Base-by-base conservation (phyloP, 1,140 invertebrate genomes). In the Zaprionus capensis region DNA sequence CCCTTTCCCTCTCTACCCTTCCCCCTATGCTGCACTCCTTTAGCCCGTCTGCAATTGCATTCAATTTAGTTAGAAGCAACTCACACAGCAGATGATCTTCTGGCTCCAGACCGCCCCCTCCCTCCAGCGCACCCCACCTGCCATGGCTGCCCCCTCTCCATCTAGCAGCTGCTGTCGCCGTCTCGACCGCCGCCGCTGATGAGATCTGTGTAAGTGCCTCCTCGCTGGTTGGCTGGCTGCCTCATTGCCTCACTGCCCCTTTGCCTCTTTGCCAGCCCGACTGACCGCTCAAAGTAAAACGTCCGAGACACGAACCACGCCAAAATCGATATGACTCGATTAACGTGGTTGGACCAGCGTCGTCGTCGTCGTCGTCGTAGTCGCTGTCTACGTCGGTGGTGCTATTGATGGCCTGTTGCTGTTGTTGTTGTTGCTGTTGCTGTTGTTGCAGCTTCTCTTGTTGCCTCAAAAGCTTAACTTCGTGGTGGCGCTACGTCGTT, bases 311-410 rank as follows among this genome's bases (percentile, higher is more conserved):
- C 85, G 84, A 87, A 88, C 84, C 81, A 87, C 63, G 78, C 81
- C 81, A 88, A 87, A 88, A 88, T 88, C 85, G 85, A 88, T 88
- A 88, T 90, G 85, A 88, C 85, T 88, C 85, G 85, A 88, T 88
- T 88, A 90, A 88, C 81, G 85, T 88, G 78, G 70, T 61, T 58
- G 80, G 79, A 76, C 67, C 82, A 46, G 28, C 78, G 49, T 24
- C 74, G 55, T 44, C 61, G 44, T 38, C 68, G 36, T 55, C 57
- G 46, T 53, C 62, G 36, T n/a, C 55, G 55, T 64, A 53, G 7
- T 53, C 61, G 14, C 36, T 56, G 63, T 67, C 58, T 66, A 64
- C 53, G 71, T 63, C 67, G 72, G 74, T 77, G 75, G 75, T 77
- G 75, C 75, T 73, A 69, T 73, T 73, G 75, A 73, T 77, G 75